Conservation (phyloP, 2,888 invertebrate species). For the Blastobasis adustella region DNA sequence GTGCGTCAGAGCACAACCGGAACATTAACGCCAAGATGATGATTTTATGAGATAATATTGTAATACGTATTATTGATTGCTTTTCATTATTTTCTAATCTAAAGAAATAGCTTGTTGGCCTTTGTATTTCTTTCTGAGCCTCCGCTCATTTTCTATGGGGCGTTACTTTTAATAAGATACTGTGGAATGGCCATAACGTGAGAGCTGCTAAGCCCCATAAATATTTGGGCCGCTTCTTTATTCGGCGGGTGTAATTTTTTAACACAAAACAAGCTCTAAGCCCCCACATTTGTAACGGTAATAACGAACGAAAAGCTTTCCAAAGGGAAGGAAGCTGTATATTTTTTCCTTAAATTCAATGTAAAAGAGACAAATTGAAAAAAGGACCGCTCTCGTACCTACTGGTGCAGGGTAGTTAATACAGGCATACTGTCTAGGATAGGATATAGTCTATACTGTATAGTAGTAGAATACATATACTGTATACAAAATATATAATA, state of each 20-base stretch:
- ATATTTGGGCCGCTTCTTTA: constrained; percentile 26
- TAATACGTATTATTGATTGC: too few species aligned
- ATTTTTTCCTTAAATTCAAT: neutral
- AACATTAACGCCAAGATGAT: too few species aligned
- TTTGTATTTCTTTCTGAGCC: neutral
- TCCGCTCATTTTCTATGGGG: constrained; percentile 24
- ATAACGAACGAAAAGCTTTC: constrained; percentile 14
- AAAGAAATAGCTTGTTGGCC: too few species aligned
- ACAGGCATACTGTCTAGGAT: too few species aligned
- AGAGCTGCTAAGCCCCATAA: constrained; percentile 26
- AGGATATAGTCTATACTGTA: too few species aligned
- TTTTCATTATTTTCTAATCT: too few species aligned
- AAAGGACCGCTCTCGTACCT: neutral
- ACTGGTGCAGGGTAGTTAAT: too few species aligned
- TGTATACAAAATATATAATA: too few species aligned
- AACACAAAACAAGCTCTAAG: constrained; percentile 27
- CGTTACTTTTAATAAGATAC: constrained; percentile 37
- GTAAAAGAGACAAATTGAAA: constrained; percentile 6
- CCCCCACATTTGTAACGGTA: constrained; percentile 33
- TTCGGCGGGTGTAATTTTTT: constrained; percentile 27
- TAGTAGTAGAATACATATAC: too few species aligned
- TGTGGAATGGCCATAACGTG: constrained; percentile 23
- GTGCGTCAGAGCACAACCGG: too few species aligned
- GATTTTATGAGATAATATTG: too few species aligned
- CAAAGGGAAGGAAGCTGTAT: neutral